A percentile compares a stretch with the other conserved stretches of the same genome.
Evolutionary conservation across 2,888 invertebrate species (phyloP).

Genomic region (Copidosoma aretas): DNA sequence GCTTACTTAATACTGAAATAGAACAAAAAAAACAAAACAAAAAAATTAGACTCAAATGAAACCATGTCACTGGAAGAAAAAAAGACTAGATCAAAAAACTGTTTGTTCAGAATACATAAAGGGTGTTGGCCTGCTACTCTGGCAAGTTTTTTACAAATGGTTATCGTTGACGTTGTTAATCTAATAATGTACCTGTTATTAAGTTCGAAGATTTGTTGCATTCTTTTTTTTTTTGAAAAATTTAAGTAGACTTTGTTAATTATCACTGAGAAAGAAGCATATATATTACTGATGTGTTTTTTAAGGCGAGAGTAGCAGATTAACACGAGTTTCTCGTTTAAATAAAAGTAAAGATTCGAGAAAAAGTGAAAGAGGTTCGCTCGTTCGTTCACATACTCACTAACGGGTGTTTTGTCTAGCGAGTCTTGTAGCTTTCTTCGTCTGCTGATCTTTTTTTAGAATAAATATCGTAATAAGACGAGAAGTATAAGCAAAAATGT

Average conservation of each 20-base stretch:
- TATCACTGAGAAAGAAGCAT: slow-evolving; percentile 28
- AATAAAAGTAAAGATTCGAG: slow-evolving; percentile 37
- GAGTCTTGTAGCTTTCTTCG: slow-evolving; percentile 43
- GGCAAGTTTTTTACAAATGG: slow-evolving; percentile 37
- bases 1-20: slow-evolving; percentile 38
- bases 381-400: slow-evolving; percentile 35
- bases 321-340: slow-evolving; percentile 31
- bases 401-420: slow-evolving; percentile 35
- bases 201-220: slow-evolving; percentile 32
- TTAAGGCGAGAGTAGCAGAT: slow-evolving; percentile 31
- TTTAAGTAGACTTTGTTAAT: slow-evolving; percentile 31
- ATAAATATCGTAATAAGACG: slow-evolving; percentile 36
- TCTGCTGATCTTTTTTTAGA: slow-evolving; percentile 41
- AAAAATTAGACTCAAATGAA: slow-evolving; percentile 11
- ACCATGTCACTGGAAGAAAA: slow-evolving; percentile 14
- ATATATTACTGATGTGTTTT: slow-evolving; percentile 35
- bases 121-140: slow-evolving; percentile 34
- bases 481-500: slow-evolving; percentile 7
- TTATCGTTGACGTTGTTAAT: slow-evolving; percentile 41
- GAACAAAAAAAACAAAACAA: no score
- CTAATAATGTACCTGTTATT: slow-evolving; percentile 36
- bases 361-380: slow-evolving; percentile 41
- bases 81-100: slow-evolving; percentile 28
- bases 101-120: slow-evolving; percentile 13
- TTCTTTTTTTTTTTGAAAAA: slow-evolving; percentile 37